Base-by-base conservation (phyloP, 2,113 vertebrate species). In the Struthio camelus region DNA sequence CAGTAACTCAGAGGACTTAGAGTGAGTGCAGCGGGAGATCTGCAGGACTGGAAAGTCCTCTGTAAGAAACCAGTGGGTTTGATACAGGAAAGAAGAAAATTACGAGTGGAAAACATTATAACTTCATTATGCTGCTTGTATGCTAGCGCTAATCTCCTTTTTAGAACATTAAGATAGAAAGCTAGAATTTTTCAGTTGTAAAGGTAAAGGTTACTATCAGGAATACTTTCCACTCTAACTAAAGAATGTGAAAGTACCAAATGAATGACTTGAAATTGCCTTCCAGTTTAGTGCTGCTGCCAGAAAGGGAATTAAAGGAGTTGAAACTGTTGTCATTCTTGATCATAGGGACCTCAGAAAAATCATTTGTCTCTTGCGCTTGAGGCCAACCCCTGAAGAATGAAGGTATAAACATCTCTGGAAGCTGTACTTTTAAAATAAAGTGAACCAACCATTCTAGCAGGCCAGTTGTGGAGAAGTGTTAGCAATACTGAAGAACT, bases 231-330 rank as follows among this genome's bases (percentile, higher is more conserved):
- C 16, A 94, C 0, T 75, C 14, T 88, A 80, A 86, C 53, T 93
- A 83, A 80, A 86, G 54, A 88, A 89, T 77, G 72, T 72, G 42
- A 13, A 89, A 76, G 32, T 75, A 94, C 44, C 40, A 67, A 66
- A 6, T 59, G 67, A 85, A 89, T 64, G 64, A 77, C 69, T 93
- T 86, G 48, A 86, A 86, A 84, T 77, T 94, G 46, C 84, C 71
- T 89, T 96, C 44, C 34, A 91, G 44, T 91, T 94, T 58, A 94
- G 58, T 80, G 54, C 81, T 95, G 86, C 86, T 96, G 92, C 75
- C 93, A 92, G 80, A 96, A 96, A 96, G 50, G 75, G 70, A 96
- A 94, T 93, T 66, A 85, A 92, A 92, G 11, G 27, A 56, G 53
- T 89, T 85, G 80, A 85, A 92, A 85, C 27, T 66, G 30, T 30